Conservation (phyloP, 2,888 invertebrate genomes). For the Orthosia incerta region DNA sequence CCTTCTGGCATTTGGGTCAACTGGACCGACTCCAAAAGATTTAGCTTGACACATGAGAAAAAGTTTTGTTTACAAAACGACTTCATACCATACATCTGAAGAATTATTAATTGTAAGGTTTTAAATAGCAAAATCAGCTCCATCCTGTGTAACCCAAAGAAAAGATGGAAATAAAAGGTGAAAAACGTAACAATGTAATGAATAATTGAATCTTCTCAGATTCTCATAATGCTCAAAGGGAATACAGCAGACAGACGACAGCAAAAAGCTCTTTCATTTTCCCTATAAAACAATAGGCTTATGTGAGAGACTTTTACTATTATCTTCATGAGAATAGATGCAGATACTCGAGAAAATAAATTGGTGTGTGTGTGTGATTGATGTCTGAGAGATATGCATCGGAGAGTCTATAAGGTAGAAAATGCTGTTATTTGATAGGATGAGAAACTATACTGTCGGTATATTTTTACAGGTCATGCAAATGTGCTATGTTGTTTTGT, state of each 20-base stretch:
- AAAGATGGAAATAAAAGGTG: constrained; percentile 3
- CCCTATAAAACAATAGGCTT: constrained; percentile 74
- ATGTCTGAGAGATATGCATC: constrained; percentile 9
- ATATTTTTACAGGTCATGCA: constrained; percentile 5
- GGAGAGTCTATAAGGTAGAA: constrained; percentile 7
- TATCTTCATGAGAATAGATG: constrained; percentile 68
- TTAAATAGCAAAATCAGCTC: not conserved
- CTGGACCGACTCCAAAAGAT: constrained; percentile 87
- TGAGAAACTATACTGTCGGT: not conserved
- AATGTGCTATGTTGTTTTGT: not conserved
- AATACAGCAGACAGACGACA: constrained; percentile 26
- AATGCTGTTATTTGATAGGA: constrained; percentile 41
- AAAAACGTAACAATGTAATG: constrained; percentile 34
- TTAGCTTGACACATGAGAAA: constrained; percentile 75
- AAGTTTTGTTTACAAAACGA: constrained; percentile 75
- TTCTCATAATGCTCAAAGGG: constrained; percentile 43
- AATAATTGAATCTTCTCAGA: constrained; percentile 35
- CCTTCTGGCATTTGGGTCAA: constrained; percentile 84
- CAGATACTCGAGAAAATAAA: constrained; percentile 32
- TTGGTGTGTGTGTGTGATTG: constrained; percentile 31
- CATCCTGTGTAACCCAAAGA: not conserved
- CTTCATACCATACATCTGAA: constrained; percentile 23
- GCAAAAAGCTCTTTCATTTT: constrained; percentile 65
- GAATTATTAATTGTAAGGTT: constrained; percentile 1
- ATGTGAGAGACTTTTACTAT: constrained; percentile 75